Evolutionary conservation across 2,797 vertebrate genomes (phyloP), one percentile per base, ranked within the genome.

Genomic region (Pagetopsis macropterus): DNA sequence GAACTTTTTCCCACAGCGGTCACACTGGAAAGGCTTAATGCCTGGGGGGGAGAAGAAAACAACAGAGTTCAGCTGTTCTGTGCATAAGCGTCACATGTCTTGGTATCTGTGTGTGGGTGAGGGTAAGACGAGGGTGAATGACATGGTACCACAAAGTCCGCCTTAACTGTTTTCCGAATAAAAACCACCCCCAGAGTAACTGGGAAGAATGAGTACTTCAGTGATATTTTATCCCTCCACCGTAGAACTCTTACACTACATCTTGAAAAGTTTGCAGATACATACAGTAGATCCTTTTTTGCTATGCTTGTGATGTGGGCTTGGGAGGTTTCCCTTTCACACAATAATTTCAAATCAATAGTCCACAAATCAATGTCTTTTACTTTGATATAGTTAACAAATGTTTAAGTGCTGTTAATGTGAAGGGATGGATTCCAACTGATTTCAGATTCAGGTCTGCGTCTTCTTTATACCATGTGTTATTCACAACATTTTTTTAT

Each of bases 1-100:
- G 96, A 99, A 99, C 96, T 99, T 99, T 99, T 99, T 99, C 96
- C 98, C 98, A 95, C 98, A 99, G 94, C 98, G 97, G 94, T 99
- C 98, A 89, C 98, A 99, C 95, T 99, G 98, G 98, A 99, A 99
- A 91, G 98, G 98, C 96, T 99, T 99, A 97, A 99, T 99, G 95
- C 98, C 98, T 99, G 90, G 10, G 60, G 48, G 60, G 48, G 51
- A 51, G 9, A 16, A 17, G 54, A 43, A 72, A 65, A 45, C 57
- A 68, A 63, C 45, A 75, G 51, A 23, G 45, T 21, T 87, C 66
- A 81, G 65, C 52, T 73, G 40, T 70, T 48, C 51, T 68, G 56
- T 6, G 57, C 21, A 41, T 50, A 14, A 49, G 51, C 62, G 49
- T 64, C 56, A 64, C 19, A 23, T 3, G 11, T 45, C 37, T 66